phyloP scores from a whole-genome alignment of 2,888 invertebrate genomes.

The Nomada fucata region DNA sequence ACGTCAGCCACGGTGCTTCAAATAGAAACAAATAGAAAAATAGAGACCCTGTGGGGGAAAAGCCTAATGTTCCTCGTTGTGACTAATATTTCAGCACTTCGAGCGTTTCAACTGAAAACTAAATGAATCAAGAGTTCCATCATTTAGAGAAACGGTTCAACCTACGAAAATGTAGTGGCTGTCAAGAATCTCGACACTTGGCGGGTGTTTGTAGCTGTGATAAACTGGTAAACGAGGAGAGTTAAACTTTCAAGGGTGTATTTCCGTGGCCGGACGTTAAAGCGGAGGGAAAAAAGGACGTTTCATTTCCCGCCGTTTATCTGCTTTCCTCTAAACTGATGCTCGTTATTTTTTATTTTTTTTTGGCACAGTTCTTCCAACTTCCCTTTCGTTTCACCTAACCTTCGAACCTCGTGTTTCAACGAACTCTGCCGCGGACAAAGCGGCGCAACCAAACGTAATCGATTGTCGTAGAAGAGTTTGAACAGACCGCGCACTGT shows the following conservation, averaged over 20 bases:
- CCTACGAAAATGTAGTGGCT: constrained; percentile 24
- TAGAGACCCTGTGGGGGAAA: too few relatives aligned
- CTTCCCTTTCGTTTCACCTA: constrained; percentile 12
- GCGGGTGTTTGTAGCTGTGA: constrained; percentile 40
- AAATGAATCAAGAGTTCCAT: too few relatives aligned
- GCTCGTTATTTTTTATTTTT: constrained; percentile 75
- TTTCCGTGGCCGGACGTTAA: constrained; percentile 63
- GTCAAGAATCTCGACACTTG: constrained; percentile 15
- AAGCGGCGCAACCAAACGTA: constrained; percentile 28
- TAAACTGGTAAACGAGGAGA: constrained; percentile 55
- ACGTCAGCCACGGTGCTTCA: too few relatives aligned
- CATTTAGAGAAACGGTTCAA: background rate
- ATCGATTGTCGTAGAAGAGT: constrained; percentile 77
- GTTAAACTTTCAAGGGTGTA: constrained; percentile 59
- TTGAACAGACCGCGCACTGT: constrained; percentile 70
- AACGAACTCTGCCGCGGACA: constrained; percentile 58
- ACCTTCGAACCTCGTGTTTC: background rate
- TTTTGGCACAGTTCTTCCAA: constrained; percentile 50
- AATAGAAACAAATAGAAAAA: too few relatives aligned
- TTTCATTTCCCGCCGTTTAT: constrained; percentile 76
- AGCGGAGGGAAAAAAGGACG: constrained; percentile 55
- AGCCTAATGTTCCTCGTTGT: too few relatives aligned
- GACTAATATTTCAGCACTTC: too few relatives aligned
- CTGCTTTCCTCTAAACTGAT: constrained; percentile 49
- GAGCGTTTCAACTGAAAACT: background rate